phyloP scores from a whole-genome alignment of 2,888 invertebrate genomes.

The Cabera pusaria region DNA sequence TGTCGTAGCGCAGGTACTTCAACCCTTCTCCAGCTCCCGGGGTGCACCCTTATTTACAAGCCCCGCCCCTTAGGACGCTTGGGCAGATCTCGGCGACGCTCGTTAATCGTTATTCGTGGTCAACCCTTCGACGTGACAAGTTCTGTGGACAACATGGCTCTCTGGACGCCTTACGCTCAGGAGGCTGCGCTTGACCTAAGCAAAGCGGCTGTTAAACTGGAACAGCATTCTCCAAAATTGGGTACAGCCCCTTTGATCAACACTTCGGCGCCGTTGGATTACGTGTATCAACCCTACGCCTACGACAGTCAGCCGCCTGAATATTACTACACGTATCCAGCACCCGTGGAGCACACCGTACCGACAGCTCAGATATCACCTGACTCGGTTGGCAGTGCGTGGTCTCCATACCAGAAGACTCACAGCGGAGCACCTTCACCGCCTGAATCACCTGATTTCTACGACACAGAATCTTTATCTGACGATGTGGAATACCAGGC shows the following conservation, averaged over 20 bases:
- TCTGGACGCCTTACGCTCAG: constrained; percentile 70
- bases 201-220: constrained; percentile 43
- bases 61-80: constrained; percentile 39
- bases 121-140: constrained; percentile 34
- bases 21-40: constrained; percentile 36
- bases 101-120: constrained; percentile 40
- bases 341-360: constrained; percentile 36
- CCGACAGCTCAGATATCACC: constrained; percentile 53
- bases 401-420: constrained; percentile 37
- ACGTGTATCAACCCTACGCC: constrained; percentile 30
- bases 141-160: constrained; percentile 47
- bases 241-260: constrained; percentile 26
- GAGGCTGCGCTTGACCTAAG: constrained; percentile 61
- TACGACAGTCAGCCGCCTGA: constrained; percentile 35
- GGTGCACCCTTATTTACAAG: constrained; percentile 36
- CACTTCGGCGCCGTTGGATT: constrained; percentile 27
- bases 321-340: constrained; percentile 40
- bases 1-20: constrained; percentile 33
- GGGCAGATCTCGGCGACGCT: constrained; percentile 26
- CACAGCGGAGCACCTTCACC: constrained; percentile 58
- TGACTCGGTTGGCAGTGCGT: constrained; percentile 44
- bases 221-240: constrained; percentile 38
- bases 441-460: constrained; percentile 61
- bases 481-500: constrained; percentile 86
- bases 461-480: constrained; percentile 54